Percentiles rank a stretch among this genome's conserved stretches.
Evolutionary conservation across 2,888 invertebrate species (phyloP).

Genomic region (Clepsis dumicolana): DNA sequence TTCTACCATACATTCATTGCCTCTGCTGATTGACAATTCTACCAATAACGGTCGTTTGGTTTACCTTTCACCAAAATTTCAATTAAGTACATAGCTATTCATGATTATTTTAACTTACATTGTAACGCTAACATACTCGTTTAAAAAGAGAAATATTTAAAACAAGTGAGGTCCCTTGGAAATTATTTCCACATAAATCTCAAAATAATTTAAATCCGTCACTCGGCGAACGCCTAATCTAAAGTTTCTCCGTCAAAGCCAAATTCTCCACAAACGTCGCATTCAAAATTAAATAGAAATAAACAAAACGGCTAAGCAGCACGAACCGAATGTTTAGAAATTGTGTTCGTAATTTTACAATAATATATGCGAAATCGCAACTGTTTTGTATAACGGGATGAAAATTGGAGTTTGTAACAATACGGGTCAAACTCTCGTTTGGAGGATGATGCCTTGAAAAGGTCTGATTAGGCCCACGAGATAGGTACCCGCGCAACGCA

Average conservation of each 20-base stretch:
- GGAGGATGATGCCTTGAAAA: constrained; percentile 45
- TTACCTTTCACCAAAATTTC: not conserved
- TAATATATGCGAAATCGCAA: constrained; percentile 32
- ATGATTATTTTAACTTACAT: not conserved
- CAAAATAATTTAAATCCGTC: constrained; percentile 7
- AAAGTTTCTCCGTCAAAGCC: constrained; percentile 17
- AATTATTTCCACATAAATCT: constrained; percentile 1
- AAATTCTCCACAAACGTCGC: constrained; percentile 11
- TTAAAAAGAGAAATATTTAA: not conserved
- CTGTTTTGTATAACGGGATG: constrained; percentile 4
- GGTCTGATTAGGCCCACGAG: constrained; percentile 50
- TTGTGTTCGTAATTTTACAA: constrained; percentile 18
- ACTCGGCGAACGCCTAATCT: not conserved
- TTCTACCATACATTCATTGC: too few relatives aligned
- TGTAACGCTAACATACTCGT: not conserved
- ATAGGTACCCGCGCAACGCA: constrained; percentile 11
- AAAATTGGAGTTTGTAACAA: constrained; percentile 28
- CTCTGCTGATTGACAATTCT: too few relatives aligned
- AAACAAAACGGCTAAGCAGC: constrained; percentile 32
- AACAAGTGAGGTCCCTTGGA: not conserved
- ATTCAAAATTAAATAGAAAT: constrained; percentile 31
- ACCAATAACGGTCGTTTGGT: not conserved
- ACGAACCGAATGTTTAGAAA: constrained; percentile 20
- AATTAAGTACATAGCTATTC: not conserved
- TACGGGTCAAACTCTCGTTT: constrained; percentile 37